Evolutionary conservation across 2,797 vertebrate species (phyloP).

Genomic region (Garrulus glandarius): DNA sequence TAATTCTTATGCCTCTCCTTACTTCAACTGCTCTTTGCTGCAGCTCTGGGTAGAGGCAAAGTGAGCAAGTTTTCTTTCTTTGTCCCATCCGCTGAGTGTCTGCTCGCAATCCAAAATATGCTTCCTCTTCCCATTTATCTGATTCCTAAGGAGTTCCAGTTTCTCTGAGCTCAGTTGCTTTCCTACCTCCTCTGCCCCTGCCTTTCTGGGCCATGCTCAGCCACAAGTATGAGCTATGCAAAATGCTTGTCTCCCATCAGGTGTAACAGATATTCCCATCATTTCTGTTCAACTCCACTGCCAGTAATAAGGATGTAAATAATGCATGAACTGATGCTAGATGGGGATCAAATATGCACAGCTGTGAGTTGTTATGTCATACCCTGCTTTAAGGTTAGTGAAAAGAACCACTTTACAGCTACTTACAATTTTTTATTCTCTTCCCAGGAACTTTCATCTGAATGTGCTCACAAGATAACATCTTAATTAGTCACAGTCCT

Average conservation of each 20-base stretch:
- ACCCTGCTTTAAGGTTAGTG: background rate
- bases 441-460: background rate
- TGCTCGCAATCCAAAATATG: background rate
- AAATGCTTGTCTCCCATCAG: background rate
- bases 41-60: background rate
- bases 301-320: conserved; percentile 22
- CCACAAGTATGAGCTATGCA: background rate
- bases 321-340: background rate
- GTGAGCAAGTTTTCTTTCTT: background rate
- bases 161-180: background rate
- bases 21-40: background rate
- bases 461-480: background rate
- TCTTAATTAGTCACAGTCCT: background rate
- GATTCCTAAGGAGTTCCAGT: background rate
- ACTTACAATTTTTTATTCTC: background rate
- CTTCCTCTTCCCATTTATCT: background rate
- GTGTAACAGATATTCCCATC: background rate
- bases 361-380: background rate
- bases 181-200: background rate
- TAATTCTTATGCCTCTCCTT: background rate
- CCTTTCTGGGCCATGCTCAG: background rate
- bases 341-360: background rate
- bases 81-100: background rate
- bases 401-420: conserved; percentile 7
- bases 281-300: background rate